A percentile compares a stretch with the other conserved stretches of the same genome.
phyloP scores from a whole-genome alignment of 2,888 invertebrate species.

The Sesamia inferens region DNA sequence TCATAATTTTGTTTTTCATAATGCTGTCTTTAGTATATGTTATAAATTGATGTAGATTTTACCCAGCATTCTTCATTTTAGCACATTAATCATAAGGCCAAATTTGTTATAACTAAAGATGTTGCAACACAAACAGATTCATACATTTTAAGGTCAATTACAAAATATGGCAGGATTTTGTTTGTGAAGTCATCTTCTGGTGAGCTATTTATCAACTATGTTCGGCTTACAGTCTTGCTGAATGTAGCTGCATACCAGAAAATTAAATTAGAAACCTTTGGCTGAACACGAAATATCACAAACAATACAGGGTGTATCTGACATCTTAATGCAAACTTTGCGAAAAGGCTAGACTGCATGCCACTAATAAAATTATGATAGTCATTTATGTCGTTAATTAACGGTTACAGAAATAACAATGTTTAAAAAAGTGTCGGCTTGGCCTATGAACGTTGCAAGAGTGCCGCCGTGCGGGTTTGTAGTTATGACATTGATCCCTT shows the following conservation, averaged over 20 bases:
- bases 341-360: too few species aligned
- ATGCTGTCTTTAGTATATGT: neutral
- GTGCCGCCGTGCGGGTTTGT: too few species aligned
- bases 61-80: neutral
- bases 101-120: slow-evolving; percentile 12
- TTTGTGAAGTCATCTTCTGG: neutral
- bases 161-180: neutral
- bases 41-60: neutral
- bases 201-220: neutral
- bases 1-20: neutral
- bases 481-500: too few species aligned
- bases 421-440: too few species aligned
- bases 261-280: neutral
- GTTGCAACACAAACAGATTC: slow-evolving; percentile 12
- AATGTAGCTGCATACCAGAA: neutral
- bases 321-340: too few species aligned
- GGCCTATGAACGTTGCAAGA: too few species aligned
- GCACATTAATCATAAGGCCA: slow-evolving; percentile 3
- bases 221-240: neutral
- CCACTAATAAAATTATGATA: too few species aligned
- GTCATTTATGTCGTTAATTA: too few species aligned
- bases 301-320: too few species aligned
- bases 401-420: too few species aligned
- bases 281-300: neutral
- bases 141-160: slow-evolving; percentile 9